Base-by-base conservation (phyloP, 2,888 invertebrate genomes). In the Julus scandinavius region DNA sequence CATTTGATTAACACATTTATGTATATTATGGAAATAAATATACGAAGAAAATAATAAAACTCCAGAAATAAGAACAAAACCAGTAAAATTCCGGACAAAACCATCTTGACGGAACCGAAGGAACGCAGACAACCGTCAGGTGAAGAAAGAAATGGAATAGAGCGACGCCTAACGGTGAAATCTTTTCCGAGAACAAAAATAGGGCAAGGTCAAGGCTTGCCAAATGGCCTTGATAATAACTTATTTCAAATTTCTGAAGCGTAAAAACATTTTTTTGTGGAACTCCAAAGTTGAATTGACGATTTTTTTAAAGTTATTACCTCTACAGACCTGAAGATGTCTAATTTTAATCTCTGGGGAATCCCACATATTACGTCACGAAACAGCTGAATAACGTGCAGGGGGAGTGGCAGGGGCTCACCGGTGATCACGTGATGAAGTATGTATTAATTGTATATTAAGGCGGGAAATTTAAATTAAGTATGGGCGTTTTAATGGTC, bases 41-140 rank as follows among this genome's bases (percentile, higher is more conserved):
- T 94, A 90, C 96, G 94, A 45, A 96, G 91, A 91, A 96, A 96
- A 91, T 97, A 96, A 91, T 96, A 96, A 2, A 96, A 95, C 92
- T 97, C 96, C 93, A 96, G 95, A 88, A 95, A 93, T 29, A 96
- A 92, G 91, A 96, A 96, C 54, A 95, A 92, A 54, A 96, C 91
- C 3, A 90, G 87, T n/a, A 87, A 40, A 49, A 87, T 38, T 3
- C 29, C 20, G 9, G 58, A 49, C 29, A 87, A 87, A 40, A 29
- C 87, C 87, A 87, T 87, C 58, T 54, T 41, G 11, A 85, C 85
- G 41, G n/a, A 85, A 72, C 72, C 9, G 72, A 72, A 72, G 29
- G 29, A 5, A 5, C 7, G 1, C 29, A 20, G 29, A 6, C 29
- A 11, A 72, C 2, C 72, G n/a, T 29, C 29, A n/a, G 20, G 29